Base-by-base conservation (phyloP, 2,797 vertebrate species). In the Apodemus agrarius region DNA sequence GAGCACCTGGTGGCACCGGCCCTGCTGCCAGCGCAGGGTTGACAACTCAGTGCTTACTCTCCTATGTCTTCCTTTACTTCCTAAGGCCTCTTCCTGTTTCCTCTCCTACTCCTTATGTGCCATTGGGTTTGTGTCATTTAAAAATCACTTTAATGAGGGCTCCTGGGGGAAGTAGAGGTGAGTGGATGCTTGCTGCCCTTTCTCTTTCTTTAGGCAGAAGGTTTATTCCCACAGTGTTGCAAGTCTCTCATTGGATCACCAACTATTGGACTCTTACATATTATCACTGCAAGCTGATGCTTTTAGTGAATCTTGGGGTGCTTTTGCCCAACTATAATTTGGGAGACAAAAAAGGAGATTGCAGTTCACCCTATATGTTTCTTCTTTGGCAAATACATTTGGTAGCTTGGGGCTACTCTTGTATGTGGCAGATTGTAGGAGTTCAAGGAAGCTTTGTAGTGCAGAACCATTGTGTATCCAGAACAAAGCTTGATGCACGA, bases 1-100 rank as follows among this genome's bases (percentile, higher is more conserved):
- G 12, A 22, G 13, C 43, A 96, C 65, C 78, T 88, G 75, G 80
- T 46, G 11, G 75, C 49, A 4, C 29, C 37, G 52, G 79, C 31
- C 61, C 87, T 40, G 10, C 9, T 81, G 82, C 93, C 90, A 94
- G 72, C 65, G 3, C 19, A 63, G 0, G 0, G 13, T 6, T 40
- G 85, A 81, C 37, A 85, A 67, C 24, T 46, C 59, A 2, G 57
- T 40, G 52, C 49, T 61, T 26, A 26, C 65, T 59, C 26, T 67
- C 37, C 67, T 49, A 2, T 43, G n/a, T 82, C 91, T 46, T 65
- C 81, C 22, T 65, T n/a, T 54, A 86, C n/a, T 93, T 76, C 49
- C 61, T 94, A 80, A 26, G 76, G 61, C 88, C 82, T 76, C 91
- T 79, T 67, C 13, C 54, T 76, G 40, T 74, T 90, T 82, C 63